These are phyloP conservation scores for Diglossa brunneiventris DNA, from an alignment of 2,113 vertebrate genomes.

Conservation along the genomic window DNA sequence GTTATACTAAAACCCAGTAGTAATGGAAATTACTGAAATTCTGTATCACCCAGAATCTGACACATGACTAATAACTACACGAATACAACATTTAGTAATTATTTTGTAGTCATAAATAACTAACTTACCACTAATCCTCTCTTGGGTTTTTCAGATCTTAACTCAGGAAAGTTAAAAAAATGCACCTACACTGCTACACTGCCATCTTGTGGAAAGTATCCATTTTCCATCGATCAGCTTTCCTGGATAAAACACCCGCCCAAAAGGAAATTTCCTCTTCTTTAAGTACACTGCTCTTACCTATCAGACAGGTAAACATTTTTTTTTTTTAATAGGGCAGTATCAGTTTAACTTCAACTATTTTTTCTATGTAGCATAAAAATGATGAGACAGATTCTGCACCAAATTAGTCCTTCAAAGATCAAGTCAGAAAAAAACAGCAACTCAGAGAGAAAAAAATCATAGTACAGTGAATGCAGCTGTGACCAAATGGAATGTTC, in stretches of 20 bases:
- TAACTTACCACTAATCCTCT: not conserved
- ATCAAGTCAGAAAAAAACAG: not conserved
- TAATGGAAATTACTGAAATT: not conserved
- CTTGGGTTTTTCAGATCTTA: not conserved
- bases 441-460: not conserved
- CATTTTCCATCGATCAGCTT: not conserved
- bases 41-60: not conserved
- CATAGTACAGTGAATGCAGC: not conserved
- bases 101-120: not conserved
- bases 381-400: not conserved
- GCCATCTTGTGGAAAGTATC: constrained; percentile 33
- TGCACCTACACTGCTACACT: not conserved
- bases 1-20: rapidly evolving
- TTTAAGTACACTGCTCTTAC: not conserved
- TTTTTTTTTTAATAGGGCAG: not conserved
- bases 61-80: not conserved
- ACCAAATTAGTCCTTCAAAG: not conserved
- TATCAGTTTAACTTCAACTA: not conserved
- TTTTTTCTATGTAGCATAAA: not conserved
- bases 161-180: not conserved
- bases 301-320: not conserved
- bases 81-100: not conserved
- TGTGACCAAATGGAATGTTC: not conserved
- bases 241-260: not conserved
- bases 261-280: not conserved